These are phyloP conservation scores for Rhagoletis pomonella DNA, from an alignment of 1,140 invertebrate genomes.

Conservation along the genomic window DNA sequence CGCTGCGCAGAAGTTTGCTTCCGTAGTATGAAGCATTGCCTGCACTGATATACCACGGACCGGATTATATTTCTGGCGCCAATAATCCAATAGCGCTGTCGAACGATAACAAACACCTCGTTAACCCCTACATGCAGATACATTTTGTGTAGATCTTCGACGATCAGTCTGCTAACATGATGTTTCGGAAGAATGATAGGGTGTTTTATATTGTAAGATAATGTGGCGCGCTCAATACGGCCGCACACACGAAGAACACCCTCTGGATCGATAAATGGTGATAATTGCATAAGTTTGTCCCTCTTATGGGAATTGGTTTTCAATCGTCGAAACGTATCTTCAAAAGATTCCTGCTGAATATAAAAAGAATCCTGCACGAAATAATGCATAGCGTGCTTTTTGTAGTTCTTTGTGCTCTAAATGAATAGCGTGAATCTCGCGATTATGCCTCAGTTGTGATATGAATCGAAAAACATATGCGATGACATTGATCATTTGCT, in stretches of 20 bases:
- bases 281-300: not conserved
- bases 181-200: slow-evolving; percentile 71
- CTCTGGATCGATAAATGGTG: slow-evolving; percentile 20
- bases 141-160: slow-evolving; percentile 65
- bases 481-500: too few relatives aligned
- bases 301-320: not conserved
- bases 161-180: slow-evolving; percentile 68
- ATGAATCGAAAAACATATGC: too few relatives aligned
- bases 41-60: slow-evolving; percentile 63
- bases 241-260: slow-evolving; percentile 73
- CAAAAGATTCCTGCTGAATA: too few relatives aligned
- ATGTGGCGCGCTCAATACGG: slow-evolving; percentile 64
- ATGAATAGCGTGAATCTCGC: too few relatives aligned
- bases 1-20: slow-evolving; percentile 49
- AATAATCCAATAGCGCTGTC: slow-evolving; percentile 64
- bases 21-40: slow-evolving; percentile 64
- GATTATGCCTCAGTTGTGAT: too few relatives aligned
- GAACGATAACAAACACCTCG: slow-evolving; percentile 60
- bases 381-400: too few relatives aligned
- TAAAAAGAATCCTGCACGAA: too few relatives aligned
- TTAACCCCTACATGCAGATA: slow-evolving; percentile 69
- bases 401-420: too few relatives aligned
- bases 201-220: slow-evolving; percentile 68
- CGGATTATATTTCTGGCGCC: slow-evolving; percentile 61
- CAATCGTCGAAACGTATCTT: too few relatives aligned